Evolutionary conservation across 2,113 vertebrate genomes (phyloP).

Genomic region (Vicugna pacos): DNA sequence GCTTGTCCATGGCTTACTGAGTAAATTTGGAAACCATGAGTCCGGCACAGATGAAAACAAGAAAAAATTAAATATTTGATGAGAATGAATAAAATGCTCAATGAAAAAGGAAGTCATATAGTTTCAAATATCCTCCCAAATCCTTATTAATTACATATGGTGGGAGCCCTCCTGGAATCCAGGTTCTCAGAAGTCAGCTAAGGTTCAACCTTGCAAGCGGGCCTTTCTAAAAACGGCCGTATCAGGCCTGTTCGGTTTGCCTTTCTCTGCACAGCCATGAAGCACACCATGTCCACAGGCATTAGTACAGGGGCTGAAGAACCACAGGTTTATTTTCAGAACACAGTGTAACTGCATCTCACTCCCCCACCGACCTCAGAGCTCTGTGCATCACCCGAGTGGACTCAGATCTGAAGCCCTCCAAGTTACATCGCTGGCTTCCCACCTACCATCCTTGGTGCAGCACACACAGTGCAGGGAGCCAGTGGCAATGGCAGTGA

Average conservation of each 20-base stretch:
- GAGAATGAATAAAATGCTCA: neutral
- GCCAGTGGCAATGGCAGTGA: constrained; percentile 97
- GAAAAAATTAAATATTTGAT: neutral
- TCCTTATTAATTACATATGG: neutral
- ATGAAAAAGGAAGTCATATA: neutral
- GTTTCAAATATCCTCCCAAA: neutral
- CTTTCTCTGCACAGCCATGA: neutral
- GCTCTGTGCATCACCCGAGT: neutral
- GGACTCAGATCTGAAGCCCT: neutral
- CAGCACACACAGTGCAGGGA: constrained; percentile 99
- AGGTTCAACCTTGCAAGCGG: neutral
- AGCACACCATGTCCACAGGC: neutral
- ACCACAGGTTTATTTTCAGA: neutral
- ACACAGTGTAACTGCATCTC: neutral
- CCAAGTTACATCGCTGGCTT: fast-evolving
- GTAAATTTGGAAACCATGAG: neutral
- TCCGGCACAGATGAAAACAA: neutral
- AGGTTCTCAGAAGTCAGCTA: neutral
- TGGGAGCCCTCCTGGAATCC: neutral
- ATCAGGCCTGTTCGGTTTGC: neutral
- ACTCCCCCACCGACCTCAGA: neutral
- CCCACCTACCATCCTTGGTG: constrained; percentile 95
- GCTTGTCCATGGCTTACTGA: neutral
- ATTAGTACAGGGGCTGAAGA: neutral
- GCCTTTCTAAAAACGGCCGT: neutral